phyloP scores from a whole-genome alignment of 2,888 invertebrate genomes.

The Bellardia bayeri region DNA sequence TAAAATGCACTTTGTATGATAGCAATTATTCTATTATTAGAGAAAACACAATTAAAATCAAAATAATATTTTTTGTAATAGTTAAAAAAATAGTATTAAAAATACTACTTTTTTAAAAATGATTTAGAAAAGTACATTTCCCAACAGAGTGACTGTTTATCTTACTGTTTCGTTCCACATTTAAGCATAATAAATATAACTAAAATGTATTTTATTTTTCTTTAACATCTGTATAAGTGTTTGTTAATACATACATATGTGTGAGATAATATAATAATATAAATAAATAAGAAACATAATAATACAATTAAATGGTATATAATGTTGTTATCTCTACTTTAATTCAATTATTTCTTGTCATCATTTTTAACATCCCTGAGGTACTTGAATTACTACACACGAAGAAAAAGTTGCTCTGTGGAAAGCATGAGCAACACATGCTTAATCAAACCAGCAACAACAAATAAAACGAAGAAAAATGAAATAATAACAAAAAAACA shows the following conservation, averaged over 20 bases:
- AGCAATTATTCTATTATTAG: no score
- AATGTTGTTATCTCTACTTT: constrained; percentile 59
- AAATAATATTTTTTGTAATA: no score
- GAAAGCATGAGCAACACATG: constrained; percentile 1
- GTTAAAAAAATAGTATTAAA: no score
- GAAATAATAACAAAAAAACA: not conserved
- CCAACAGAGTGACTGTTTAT: no score
- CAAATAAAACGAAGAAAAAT: not conserved
- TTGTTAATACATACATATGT: not conserved
- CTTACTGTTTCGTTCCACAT: no score
- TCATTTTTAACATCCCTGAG: constrained; percentile 51
- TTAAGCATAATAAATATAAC: not conserved
- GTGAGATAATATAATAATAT: not conserved
- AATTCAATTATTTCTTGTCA: constrained; percentile 70
- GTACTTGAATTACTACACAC: constrained; percentile 40
- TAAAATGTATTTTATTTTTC: not conserved
- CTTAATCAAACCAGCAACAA: not conserved
- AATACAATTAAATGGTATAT: constrained; percentile 45
- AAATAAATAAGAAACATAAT: constrained; percentile 13
- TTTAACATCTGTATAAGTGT: not conserved
- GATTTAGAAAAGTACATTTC: no score
- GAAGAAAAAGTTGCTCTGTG: not conserved
- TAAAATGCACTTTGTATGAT: no score
- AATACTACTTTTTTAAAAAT: no score
- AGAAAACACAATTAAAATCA: no score